Evolutionary conservation across 2,797 vertebrate species (phyloP).

Genomic region (Oreonectes daqikongensis): DNA sequence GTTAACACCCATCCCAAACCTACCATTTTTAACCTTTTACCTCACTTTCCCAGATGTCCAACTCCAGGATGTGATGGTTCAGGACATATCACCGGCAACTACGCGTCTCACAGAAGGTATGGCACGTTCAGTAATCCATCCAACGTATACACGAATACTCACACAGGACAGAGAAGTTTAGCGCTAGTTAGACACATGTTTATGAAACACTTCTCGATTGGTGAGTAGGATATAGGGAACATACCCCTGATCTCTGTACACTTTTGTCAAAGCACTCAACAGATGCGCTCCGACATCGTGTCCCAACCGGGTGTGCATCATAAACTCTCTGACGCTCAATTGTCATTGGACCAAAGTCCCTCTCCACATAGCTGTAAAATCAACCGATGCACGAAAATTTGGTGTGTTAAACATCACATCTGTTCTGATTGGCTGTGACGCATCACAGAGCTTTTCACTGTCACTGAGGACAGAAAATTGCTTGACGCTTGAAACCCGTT

Average conservation of each 20-base stretch:
- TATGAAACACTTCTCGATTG: slow-evolving; percentile 32
- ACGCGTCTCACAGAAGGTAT: slow-evolving; percentile 96
- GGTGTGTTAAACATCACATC: not conserved
- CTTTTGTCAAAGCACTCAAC: slow-evolving; percentile 13
- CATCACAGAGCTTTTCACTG: slow-evolving; percentile 11
- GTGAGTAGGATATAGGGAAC: slow-evolving; percentile 42
- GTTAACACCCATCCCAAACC: too few relatives aligned
- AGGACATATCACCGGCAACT: slow-evolving; percentile 98
- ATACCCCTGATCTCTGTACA: slow-evolving; percentile 18
- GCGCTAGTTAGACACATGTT: slow-evolving; percentile 50
- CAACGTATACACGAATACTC: slow-evolving; percentile 33
- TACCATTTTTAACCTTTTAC: not conserved
- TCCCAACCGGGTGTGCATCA: slow-evolving; percentile 14
- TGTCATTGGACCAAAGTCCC: not conserved
- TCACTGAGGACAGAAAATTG: not conserved
- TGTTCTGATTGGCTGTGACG: slow-evolving; percentile 11
- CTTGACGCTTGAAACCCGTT: not conserved
- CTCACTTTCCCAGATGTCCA: slow-evolving; percentile 84
- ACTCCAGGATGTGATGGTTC: slow-evolving; percentile 97
- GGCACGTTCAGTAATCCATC: slow-evolving; percentile 52
- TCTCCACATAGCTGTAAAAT: not conserved
- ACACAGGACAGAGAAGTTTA: slow-evolving; percentile 55
- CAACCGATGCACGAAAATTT: not conserved
- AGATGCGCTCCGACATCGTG: not conserved
- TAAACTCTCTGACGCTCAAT: not conserved